phyloP scores from a whole-genome alignment of 2,113 vertebrate species.

The Micromys minutus region DNA sequence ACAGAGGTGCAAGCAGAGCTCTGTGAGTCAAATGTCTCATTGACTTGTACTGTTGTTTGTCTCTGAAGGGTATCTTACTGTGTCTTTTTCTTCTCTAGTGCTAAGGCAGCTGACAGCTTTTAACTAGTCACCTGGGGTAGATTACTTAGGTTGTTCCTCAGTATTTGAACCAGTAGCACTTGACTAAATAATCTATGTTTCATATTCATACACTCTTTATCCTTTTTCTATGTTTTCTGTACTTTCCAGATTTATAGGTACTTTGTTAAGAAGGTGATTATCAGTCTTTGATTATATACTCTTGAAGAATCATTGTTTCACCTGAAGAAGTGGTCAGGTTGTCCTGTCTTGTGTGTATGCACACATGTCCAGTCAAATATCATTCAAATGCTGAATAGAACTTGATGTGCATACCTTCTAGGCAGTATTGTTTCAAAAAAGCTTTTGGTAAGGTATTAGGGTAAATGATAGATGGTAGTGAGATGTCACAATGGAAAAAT shows the following conservation, averaged over 20 bases:
- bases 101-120: not conserved
- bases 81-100: not conserved
- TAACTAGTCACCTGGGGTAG: constrained; percentile 14
- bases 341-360: not conserved
- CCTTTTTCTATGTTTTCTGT: constrained; percentile 27
- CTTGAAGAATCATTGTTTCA: not conserved
- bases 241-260: not conserved
- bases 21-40: not conserved
- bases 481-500: not conserved
- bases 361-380: not conserved
- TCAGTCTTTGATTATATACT: not conserved
- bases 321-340: not conserved
- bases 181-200: not conserved
- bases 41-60: not conserved
- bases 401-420: not conserved
- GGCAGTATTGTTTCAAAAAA: not conserved
- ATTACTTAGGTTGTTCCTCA: not conserved
- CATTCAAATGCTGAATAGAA: not conserved
- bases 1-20: not conserved
- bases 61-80: not conserved
- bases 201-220: not conserved
- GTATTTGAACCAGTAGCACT: not conserved
- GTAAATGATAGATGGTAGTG: constrained; percentile 5
- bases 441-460: constrained; percentile 29
- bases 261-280: not conserved